Evolutionary conservation across 1,140 invertebrate species (phyloP), one percentile per base, ranked within the genome.

Genomic region (Asobara japonica): DNA sequence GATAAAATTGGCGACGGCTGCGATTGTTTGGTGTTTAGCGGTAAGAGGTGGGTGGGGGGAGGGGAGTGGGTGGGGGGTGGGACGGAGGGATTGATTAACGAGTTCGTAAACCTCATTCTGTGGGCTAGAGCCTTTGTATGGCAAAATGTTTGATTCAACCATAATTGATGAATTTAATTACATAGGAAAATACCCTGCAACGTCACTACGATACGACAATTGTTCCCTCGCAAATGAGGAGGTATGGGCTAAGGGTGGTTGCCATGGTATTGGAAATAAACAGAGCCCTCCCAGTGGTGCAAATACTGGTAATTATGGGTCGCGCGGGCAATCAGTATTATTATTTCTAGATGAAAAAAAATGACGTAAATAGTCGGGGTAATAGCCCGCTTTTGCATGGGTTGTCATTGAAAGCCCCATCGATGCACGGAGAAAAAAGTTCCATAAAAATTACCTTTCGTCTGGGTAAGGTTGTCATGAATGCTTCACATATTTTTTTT

Each of bases 1-100:
- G 51, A 56, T 56, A 56, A 27, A 25, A 56, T 56, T 56, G 51
- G 51, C 51, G 22, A 56, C 51, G 22, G 22, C 51, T 56, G 51
- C 18, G 51, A 56, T 56, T 56, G 51, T 25, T 56, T 56, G 22
- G 41, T 45, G 41, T 45, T 45, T 45, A 45, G 41, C 3, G 41
- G 41, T 13, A 45, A 16, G 11, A 33, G 41, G 10, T 2, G 7
- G 18, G 41, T 8, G 41, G 41, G 41, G 18, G 41, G 11, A 33
- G 41, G 10, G 1, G 7, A 45, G 41, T 8, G 36, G 36, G n/a
- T 8, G 1, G n/a, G 36, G 2, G 36, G 36, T n/a, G n/a, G 36
- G n/a, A 8, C 10, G 18, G 41, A 16, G 13, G 41, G 41, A 45
- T 45, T 45, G 41, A 45, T 45, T 45, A 45, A 45, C 41, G 41